Base-by-base conservation (phyloP, 2,888 invertebrate genomes). In the Amphipyra tragopoginis region DNA sequence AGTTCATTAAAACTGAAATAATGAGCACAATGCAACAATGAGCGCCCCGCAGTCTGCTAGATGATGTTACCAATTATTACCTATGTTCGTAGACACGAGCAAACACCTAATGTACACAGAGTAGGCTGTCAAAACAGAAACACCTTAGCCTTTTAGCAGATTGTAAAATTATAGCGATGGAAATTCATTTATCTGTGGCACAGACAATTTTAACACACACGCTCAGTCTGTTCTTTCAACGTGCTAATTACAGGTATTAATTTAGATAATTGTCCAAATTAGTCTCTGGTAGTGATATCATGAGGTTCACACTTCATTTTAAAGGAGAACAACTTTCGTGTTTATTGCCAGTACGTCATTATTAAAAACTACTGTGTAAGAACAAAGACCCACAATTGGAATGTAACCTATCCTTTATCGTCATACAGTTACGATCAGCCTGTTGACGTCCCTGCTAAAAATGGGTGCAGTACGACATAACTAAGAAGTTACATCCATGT, bases 261-360 rank as follows among this genome's bases (percentile, higher is more conserved):
- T 89, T 81, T 82, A 76, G 79, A 77, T 91, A 92, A 93, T 89
- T 86, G 82, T 70, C 75, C 74, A 80, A 89, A 92, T 90, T 88
- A 85, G 86, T 81, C 73, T 76, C 73, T 77, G 81, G 85, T 67
- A 85, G 86, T 91, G 90, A 90, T 91, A 91, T 91, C 91, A 84
- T 87, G 86, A 86, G 85, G 81, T 85, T 92, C 89, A 85, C 91
- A 88, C 90, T 86, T 88, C 70, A 80, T 77, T 80, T 79, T 80
- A 80, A 77, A 69, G 48, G 64, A 58, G 61, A 75, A 65, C 65
- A 53, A 56, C 65, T 79, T 75, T 76, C 76, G 26, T 61, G 51
- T 64, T 58, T 79, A 72, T 53, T 52, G 39, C 58, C 39, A 14
- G 63, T 15, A 56, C 47, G 48, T 71, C 55, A 49, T 70, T 75